Evolutionary conservation across 2,888 invertebrate genomes (phyloP), one percentile per base, ranked within the genome.

Genomic region (Diplolepis rosae): DNA sequence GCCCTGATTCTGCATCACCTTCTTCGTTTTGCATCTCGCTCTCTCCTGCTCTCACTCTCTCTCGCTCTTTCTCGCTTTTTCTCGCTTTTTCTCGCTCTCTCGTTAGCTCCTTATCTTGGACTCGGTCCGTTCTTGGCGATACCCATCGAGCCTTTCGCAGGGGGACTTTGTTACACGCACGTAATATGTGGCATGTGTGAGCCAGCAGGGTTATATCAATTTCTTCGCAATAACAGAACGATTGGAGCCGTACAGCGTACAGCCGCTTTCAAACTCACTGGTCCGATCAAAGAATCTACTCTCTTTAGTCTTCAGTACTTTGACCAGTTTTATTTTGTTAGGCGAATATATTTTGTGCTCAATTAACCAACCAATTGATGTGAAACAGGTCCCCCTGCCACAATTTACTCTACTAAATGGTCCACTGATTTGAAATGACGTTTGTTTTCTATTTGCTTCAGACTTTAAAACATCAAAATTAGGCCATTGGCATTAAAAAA

Each of bases 181-280:
- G 61, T 39, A 61, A 61, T 61, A 39, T 61, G 61, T 61, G 35
- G 61, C 61, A 61, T 61, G 61, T 61, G 61, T 61, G 61, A 39
- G 39, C 61, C 61, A 61, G 61, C 61, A 24, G 61, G 61, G 61
- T 61, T 61, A 61, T 39, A 61, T 61, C 39, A 61, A 61, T 61
- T 61, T 61, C 61, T 61, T 39, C 24, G 61, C 61, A 61, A 61
- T 61, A 61, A 61, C 61, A 61, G 61, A 61, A 61, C 61, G 35
- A 35, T 35, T 45, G 45, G 45, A 45, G 18, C 15, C 18, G 45
- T 45, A 45, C 45, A 45, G 45, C 18, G 45, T 45, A 45, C 45
- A 45, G 45, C 45, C 45, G 45, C 45, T 45, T 45, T 45, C 18
- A 45, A 45, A 45, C 15, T 45, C 45, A 18, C 45, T 61, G 61